Base-by-base conservation (phyloP, 2,797 vertebrate species). In the Ispidina lecontei region DNA sequence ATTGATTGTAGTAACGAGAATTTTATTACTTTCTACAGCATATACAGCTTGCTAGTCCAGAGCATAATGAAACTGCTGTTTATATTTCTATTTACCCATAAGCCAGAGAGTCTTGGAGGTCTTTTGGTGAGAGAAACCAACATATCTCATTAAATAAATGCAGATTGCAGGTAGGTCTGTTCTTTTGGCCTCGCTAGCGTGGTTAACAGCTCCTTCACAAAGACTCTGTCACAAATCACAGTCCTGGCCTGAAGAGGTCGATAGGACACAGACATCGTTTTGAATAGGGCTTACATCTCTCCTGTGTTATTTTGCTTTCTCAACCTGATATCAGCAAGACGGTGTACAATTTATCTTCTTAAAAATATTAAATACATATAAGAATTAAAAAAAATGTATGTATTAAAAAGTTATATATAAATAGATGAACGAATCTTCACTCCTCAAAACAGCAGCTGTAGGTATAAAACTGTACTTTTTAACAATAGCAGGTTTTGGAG, bases 401-500 rank as follows among this genome's bases (percentile, higher is more conserved):
- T 19, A 37, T 8, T 13, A 12, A 47, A 14, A 64, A 6, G 4
- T 33, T 33, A 10, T 3, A 10, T 0, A 52, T 9, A 72, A 70
- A 35, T 1, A 76, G 4, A 25, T 7, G 3, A 52, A 39, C 1
- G 1, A 11, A 7, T n/a, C 79, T 73, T 47, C 31, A 44, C 8
- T 22, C 4, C 33, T n/a, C 19, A 59, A 55, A 43, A 49, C 4
- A 37, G 33, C 0, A 4, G 10, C 20, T 20, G 3, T 28, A 47
- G 1, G 0, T 10, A 47, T 0, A 10, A 19, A 70, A 64, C 2
- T 2, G 2, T 6, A 43, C 12, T 41, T 64, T 56, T 55, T 52
- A 59, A 25, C 11, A 33, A 59, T 70, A 54, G 1, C 17, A 11
- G 22, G 23, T 28, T 26, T 2, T 52, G 43, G 18, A 39, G 65